Evolutionary conservation across 2,888 invertebrate genomes (phyloP), one percentile per base, ranked within the genome.

Genomic region (Dynastes hyllus): DNA sequence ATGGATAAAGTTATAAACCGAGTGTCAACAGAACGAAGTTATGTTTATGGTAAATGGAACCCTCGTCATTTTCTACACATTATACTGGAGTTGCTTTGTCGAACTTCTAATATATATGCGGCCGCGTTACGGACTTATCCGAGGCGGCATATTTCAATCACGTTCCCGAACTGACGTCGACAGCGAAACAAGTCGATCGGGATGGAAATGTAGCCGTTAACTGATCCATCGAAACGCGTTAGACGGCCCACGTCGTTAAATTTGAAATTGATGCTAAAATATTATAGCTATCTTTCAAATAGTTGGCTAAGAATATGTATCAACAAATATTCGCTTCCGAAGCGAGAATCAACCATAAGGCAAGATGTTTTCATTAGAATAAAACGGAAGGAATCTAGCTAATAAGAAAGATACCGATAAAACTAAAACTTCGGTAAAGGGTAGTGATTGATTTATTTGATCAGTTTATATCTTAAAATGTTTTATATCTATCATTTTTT

Each of bases 1-100:
- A 75, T 75, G 73, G 73, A 75, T 75, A 75, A 75, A 75, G 73
- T 75, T 75, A 75, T 75, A 75, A 75, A 75, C 73, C 45, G 61
- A 61, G 58, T 75, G 73, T 75, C 73, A 75, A 75, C 73, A 75
- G 73, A 61, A 40, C 61, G 73, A 75, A 61, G 73, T 75, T 75
- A 75, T 75, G 73, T 75, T 75, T 63, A 75, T 75, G 73, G 45
- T 75, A 75, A 61, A 75, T 61, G 73, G 50, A 61, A 75, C 73
- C 73, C 73, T 75, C 73, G 73, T 75, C 73, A 75, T 75, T 63
- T 75, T 75, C 45, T 75, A 63, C 50, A 75, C 61, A 61, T 61
- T 75, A 75, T 45, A 75, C 55, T 27, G 40, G 45, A 45, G 40
- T 45, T 61, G n/a, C 61, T 58, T 58, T 58, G 45, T 58, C 45